Percentiles rank a stretch among this genome's conserved stretches.
Conservation (phyloP, 2,888 invertebrate species). For the Euphydryas editha region DNA sequence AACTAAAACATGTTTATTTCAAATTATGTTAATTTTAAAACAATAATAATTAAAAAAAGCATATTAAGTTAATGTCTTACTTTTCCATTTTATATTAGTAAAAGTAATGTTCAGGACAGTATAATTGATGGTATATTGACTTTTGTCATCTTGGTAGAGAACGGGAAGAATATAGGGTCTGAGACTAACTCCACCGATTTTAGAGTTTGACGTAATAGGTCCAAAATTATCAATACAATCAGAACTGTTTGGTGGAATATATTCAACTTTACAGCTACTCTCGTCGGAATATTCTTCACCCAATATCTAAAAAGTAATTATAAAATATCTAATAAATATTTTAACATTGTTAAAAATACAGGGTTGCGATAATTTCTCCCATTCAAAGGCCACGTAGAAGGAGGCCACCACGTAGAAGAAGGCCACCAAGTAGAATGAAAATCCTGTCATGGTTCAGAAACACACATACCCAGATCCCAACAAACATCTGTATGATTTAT, state of each 20-base stretch:
- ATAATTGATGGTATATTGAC: conserved; percentile 52
- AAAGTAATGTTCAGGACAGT: conserved; percentile 76
- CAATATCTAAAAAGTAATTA: conserved; percentile 55
- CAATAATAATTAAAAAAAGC: background rate
- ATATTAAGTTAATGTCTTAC: conserved; percentile 58
- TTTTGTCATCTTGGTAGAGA: conserved; percentile 38
- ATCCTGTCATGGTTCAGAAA: no score
- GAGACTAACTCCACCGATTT: conserved; percentile 71
- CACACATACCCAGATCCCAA: no score
- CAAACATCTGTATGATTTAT: no score
- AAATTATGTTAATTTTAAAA: background rate
- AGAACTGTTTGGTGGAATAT: conserved; percentile 63
- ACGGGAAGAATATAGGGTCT: conserved; percentile 62
- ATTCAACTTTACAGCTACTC: conserved; percentile 66
- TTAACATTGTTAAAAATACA: background rate
- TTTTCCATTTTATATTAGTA: conserved; percentile 77
- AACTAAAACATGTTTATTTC: background rate
- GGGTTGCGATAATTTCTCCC: no score
- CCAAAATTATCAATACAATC: conserved; percentile 67
- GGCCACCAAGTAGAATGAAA: no score
- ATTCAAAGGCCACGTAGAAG: no score
- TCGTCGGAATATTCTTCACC: conserved; percentile 57
- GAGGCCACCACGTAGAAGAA: no score
- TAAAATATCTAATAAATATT: background rate
- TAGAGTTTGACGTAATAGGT: conserved; percentile 60